These are phyloP conservation scores for Drosophila gaucha DNA, from an alignment of 2,888 invertebrate species.

Conservation along the genomic window DNA sequence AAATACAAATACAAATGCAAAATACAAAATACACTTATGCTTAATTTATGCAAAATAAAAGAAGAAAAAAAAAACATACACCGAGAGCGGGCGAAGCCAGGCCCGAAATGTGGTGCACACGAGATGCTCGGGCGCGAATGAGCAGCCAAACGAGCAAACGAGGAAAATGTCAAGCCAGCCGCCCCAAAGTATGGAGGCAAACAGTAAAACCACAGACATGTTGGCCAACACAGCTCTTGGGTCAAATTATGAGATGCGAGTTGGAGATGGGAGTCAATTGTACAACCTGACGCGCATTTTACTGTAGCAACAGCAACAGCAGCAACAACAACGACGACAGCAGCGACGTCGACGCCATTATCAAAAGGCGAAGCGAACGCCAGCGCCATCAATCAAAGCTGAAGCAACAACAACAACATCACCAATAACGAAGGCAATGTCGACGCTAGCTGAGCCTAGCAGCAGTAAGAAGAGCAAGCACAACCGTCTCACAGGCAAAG, in stretches of 20 bases:
- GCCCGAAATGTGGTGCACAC: conserved; percentile 66
- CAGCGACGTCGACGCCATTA: conserved; percentile 64
- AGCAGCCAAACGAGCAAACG: conserved; percentile 68
- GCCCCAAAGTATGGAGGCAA: conserved; percentile 41
- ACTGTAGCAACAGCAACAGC: conserved; percentile 51
- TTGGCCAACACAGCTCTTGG: conserved; percentile 63
- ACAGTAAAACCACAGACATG: conserved; percentile 63
- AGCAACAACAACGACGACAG: conserved; percentile 16
- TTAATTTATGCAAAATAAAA: conserved; percentile 79
- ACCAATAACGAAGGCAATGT: conserved; percentile 23
- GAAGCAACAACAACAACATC: conserved; percentile 52
- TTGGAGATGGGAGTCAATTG: conserved; percentile 60
- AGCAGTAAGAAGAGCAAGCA: conserved; percentile 52
- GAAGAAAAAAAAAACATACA: conserved; percentile 74
- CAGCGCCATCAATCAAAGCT: conserved; percentile 75
- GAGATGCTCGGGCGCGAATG: conserved; percentile 68
- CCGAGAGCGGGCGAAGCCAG: conserved; percentile 40
- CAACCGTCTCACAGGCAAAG: conserved; percentile 49
- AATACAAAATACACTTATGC: conserved; percentile 75
- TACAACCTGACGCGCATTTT: conserved; percentile 69
- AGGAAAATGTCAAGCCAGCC: conserved; percentile 75
- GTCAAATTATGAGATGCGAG: conserved; percentile 66
- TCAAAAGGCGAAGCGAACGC: conserved; percentile 69
- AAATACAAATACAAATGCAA: conserved; percentile 54
- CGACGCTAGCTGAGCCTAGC: conserved; percentile 24